These are phyloP conservation scores for Euproctis similis DNA, from an alignment of 2,888 invertebrate species.

Conservation along the genomic window DNA sequence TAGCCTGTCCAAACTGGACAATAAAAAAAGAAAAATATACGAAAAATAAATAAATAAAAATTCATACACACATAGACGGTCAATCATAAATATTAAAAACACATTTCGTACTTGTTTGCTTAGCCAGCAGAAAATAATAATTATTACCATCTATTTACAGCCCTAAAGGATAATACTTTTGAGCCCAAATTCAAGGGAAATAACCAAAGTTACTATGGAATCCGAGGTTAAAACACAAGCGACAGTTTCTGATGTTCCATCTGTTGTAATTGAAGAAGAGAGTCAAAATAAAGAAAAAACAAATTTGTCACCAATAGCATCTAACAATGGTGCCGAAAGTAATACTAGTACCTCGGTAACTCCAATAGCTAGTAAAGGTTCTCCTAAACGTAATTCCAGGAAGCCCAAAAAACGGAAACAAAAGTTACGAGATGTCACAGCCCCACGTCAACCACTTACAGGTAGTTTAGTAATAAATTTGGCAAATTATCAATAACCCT, in stretches of 20 bases:
- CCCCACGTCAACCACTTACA: conserved; percentile 83
- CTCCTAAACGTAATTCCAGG: conserved; percentile 52
- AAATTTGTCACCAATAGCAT: conserved; percentile 1
- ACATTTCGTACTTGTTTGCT: too few relatives aligned
- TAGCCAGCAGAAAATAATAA: too few relatives aligned
- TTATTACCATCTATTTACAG: too few relatives aligned
- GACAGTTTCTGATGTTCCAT: conserved; percentile 3
- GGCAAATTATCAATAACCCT: too few relatives aligned
- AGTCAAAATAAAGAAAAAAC: conserved; percentile 11
- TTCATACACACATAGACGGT: too few relatives aligned
- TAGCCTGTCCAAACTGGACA: too few relatives aligned
- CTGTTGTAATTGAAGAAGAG: background rate
- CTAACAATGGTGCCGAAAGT: conserved; percentile 4
- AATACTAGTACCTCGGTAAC: conserved; percentile 1
- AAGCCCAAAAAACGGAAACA: conserved; percentile 81
- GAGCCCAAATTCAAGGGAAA: too few relatives aligned
- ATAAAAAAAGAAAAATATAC: too few relatives aligned
- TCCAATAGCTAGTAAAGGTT: conserved; percentile 29
- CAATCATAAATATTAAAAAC: too few relatives aligned
- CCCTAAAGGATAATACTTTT: too few relatives aligned
- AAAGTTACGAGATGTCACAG: conserved; percentile 82
- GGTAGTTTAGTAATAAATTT: too few relatives aligned
- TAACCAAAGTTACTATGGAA: conserved; percentile 2
- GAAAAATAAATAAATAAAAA: too few relatives aligned
- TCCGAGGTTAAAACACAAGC: conserved; percentile 1